Conservation (phyloP, 1,140 invertebrate species). For the Fopius arisanus region DNA sequence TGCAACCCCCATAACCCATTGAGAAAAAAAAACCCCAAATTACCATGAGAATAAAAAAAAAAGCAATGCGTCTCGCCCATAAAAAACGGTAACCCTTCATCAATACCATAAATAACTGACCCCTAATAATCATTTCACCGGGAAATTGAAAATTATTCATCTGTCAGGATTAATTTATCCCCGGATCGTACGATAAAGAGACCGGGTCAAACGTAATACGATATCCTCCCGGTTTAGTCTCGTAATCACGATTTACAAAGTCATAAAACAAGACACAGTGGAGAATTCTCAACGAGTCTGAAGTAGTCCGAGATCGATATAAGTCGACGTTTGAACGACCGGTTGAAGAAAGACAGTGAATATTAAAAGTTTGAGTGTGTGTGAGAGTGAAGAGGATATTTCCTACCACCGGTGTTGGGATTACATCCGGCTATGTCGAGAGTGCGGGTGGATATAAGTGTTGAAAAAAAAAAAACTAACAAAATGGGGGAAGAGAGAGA, state of each 20-base stretch:
- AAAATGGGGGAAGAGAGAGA: background rate
- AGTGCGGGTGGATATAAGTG: slow-evolving; percentile 19
- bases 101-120: no score
- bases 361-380: background rate
- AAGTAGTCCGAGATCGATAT: slow-evolving; percentile 26
- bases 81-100: no score
- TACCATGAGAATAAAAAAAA: background rate
- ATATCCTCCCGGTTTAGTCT: slow-evolving; percentile 12
- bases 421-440: slow-evolving; percentile 28
- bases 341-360: slow-evolving; percentile 25
- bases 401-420: slow-evolving; percentile 23
- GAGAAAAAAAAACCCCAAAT: no score
- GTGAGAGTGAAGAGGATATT: slow-evolving; percentile 25
- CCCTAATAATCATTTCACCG: background rate
- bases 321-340: slow-evolving; percentile 23
- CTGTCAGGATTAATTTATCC: background rate
- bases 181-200: background rate
- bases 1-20: no score
- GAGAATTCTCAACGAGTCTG: slow-evolving; percentile 20
- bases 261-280: slow-evolving; percentile 18
- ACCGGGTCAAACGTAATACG: slow-evolving; percentile 20
- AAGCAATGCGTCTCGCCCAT: background rate
- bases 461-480: background rate
- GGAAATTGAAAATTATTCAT: no score
- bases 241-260: slow-evolving; percentile 31